Evolutionary conservation across 2,888 invertebrate genomes (phyloP), one percentile per base, ranked within the genome.

Genomic region (Pelosia muscerda): DNA sequence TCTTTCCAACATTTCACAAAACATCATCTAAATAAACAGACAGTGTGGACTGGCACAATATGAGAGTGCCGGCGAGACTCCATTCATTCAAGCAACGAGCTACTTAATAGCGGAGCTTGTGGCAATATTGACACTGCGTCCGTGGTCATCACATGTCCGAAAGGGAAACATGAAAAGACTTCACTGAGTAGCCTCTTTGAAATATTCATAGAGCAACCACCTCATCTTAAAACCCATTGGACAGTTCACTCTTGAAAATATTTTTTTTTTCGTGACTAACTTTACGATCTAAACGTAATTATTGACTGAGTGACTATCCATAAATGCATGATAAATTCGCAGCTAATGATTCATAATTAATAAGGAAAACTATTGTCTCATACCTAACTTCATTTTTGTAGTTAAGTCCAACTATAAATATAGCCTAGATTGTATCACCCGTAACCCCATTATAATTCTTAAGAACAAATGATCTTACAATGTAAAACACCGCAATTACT

Each of bases 91-190:
- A 71, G 85, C 85, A 87, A 88, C 87, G 90, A 93, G 93, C 93
- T 93, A 94, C 92, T 94, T 92, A 93, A 92, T 92, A 88, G 89
- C 87, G 78, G 76, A 85, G 89, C 87, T 84, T 83, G 87, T 77
- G 94, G 86, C 87, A 94, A 94, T 90, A 92, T 94, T 94, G 91
- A 90, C 92, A 82, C 83, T 79, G 81, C 81, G 77, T 73, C 86
- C 84, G 87, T 94, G 94, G 94, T 94, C 94, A 94, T 88, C 88
- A 82, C 83, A 82, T 89, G 93, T 90, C 94, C 92, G 86, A 89
- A 84, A 86, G 88, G 87, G 87, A 81, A 79, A 78, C 77, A 84
- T 86, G 86, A 86, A 88, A 85, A 85, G 86, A 85, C 76, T 74
- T 66, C 79, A 76, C 76, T 74, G 81, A 84, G 83, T 86, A 86